phyloP scores from a whole-genome alignment of 2,113 vertebrate genomes.

The Lanius ludovicianus region DNA sequence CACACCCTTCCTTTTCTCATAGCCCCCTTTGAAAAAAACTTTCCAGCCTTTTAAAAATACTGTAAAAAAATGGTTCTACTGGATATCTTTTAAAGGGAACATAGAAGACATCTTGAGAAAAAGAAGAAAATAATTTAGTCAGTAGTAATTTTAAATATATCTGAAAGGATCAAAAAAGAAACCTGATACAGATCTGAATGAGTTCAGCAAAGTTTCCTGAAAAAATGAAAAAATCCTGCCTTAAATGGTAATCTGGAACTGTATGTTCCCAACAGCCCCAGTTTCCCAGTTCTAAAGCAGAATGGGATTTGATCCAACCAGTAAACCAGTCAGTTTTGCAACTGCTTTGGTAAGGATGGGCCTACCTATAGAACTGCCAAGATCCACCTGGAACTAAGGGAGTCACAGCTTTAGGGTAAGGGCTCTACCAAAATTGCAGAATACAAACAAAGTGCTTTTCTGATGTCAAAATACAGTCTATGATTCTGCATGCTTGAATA shows the following conservation, averaged over 20 bases:
- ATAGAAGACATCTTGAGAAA: background rate
- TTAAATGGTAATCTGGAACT: background rate
- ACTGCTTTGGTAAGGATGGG: background rate
- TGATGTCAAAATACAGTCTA: background rate
- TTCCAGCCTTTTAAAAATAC: background rate
- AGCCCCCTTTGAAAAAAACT: background rate
- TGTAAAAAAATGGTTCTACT: background rate
- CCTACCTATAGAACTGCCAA: background rate
- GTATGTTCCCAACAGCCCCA: background rate
- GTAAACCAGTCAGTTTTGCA: background rate
- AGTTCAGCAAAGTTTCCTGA: background rate
- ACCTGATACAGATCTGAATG: background rate
- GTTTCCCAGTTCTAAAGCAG: background rate
- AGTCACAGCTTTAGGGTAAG: background rate
- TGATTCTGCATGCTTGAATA: background rate
- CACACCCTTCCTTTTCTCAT: background rate
- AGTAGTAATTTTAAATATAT: background rate
- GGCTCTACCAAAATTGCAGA: background rate
- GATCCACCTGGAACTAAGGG: background rate
- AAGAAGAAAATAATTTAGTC: background rate
- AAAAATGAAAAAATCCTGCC: rapidly evolving
- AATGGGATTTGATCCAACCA: background rate
- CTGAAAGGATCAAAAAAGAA: background rate
- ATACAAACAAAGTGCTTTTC: background rate
- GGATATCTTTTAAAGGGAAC: background rate